Conservation (phyloP, 2,797 vertebrate genomes). For the Oryzias dopingdopingensis region DNA sequence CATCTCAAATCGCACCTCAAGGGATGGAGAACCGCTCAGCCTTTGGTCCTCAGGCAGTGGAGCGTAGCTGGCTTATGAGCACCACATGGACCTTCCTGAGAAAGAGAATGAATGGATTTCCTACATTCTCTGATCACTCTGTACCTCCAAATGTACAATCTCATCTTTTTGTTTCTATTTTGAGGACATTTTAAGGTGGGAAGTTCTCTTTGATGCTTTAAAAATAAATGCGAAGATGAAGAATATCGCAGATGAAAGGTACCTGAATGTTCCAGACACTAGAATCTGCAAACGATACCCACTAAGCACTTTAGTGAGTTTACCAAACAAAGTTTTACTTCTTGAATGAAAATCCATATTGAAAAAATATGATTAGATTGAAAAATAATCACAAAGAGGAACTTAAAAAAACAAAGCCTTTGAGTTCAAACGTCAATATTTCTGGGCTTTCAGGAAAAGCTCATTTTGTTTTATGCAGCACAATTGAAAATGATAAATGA, state of each 20-base stretch:
- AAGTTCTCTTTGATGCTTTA: constrained; percentile 28
- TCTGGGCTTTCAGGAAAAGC: constrained; percentile 20
- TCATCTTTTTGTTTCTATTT: constrained; percentile 44
- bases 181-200: constrained; percentile 2
- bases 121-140: constrained; percentile 51
- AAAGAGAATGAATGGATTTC: constrained; percentile 47
- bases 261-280: constrained; percentile 55
- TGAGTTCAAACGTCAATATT: constrained; percentile 18
- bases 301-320: constrained; percentile 62
- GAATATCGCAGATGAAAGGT: constrained; percentile 35
- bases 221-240: constrained; percentile 27
- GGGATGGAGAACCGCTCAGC: constrained; percentile 34
- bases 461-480: constrained; percentile 35
- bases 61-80: constrained; percentile 38
- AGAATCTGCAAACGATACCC: constrained; percentile 53
- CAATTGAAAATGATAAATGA: constrained; percentile 22
- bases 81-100: constrained; percentile 51
- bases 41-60: constrained; percentile 33
- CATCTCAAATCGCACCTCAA: constrained; percentile 43
- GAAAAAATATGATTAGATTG: constrained; percentile 19
- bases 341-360: constrained; percentile 30
- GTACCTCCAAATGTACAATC: constrained; percentile 64
- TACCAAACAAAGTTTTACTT: constrained; percentile 26
- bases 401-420: constrained; percentile 9
- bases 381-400: constrained; percentile 7